Percentiles rank a stretch among this genome's conserved stretches.
phyloP scores from a whole-genome alignment of 2,888 invertebrate genomes.

The Sphecodes monilicornis region DNA sequence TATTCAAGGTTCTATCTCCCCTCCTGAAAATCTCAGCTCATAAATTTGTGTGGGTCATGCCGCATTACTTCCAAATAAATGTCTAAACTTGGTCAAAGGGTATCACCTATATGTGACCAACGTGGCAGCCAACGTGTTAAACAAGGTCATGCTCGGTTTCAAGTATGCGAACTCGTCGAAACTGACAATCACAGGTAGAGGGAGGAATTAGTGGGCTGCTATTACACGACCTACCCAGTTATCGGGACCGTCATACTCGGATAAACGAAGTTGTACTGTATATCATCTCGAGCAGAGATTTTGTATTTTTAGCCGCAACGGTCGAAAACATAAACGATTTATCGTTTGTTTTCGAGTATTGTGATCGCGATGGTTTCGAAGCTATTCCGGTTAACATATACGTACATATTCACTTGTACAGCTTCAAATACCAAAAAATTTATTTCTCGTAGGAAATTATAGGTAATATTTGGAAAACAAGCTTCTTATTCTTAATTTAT shows the following conservation, averaged over 20 bases:
- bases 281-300: constrained; percentile 8
- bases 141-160: background rate
- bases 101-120: background rate
- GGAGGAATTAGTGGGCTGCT: background rate
- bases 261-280: background rate
- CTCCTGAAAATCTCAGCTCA: too few species aligned
- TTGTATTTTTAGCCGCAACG: background rate
- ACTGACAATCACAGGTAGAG: background rate
- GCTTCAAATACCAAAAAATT: background rate
- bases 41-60: too few species aligned
- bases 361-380: background rate
- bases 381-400: too few species aligned
- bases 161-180: background rate
- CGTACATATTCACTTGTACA: background rate
- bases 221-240: background rate
- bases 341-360: constrained; percentile 8
- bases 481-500: too few species aligned
- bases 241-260: background rate
- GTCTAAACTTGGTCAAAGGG: background rate
- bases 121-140: background rate
- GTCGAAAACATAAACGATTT: constrained; percentile 1
- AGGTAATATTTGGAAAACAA: background rate
- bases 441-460: background rate
- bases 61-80: background rate
- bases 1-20: too few species aligned